Base-by-base conservation (phyloP, 2,888 invertebrate genomes). In the Alsophila aescularia region DNA sequence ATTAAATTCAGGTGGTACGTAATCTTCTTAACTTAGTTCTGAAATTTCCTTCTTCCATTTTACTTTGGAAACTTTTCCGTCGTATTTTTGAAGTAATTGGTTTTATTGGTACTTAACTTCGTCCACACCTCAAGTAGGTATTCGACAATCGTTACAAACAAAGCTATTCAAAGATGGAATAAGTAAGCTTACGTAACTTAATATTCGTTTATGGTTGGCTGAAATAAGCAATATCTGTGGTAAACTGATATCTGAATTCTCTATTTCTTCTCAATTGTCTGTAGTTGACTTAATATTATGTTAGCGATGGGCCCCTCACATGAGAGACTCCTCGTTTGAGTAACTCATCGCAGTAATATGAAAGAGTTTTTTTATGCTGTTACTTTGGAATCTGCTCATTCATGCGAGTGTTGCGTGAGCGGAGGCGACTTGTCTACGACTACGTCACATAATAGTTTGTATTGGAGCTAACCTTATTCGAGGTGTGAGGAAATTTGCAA, bases 61-160 rank as follows among this genome's bases (percentile, higher is more conserved):
- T 52, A 27, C 50, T 41, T 35, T 21, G 6, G 2, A 35, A 43
- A 58, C 35, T 40, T 58, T 51, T 35, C 14, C 49, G 27, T 54
- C 34, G 27, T 43, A 49, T 53, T 43, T 49, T 49, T 39, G 16
- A 39, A 14, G 27, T 27, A 43, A 56, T 31, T 41, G 45, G 21
- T 18, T 58, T 42, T 53, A 40, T 41, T 49, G 35, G 34, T 21
- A 6, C 44, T 52, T 42, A 55, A 52, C 58, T 51, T 55, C 24
- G 16, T 44, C 51, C 15, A 36, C 42, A 58, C 53, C 48, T 53
- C 18, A 50, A 48, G 29, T n/a, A n/a, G n/a, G n/a, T 18, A 36
- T 41, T 40, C 40, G 35, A 48, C 10, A 21, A 27, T 55, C 16
- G 32, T 44, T 47, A 58, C 55, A 58, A 58, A 53, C 51, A 52